Conservation (phyloP, 2,797 vertebrate species). For the Myotis planiceps region DNA sequence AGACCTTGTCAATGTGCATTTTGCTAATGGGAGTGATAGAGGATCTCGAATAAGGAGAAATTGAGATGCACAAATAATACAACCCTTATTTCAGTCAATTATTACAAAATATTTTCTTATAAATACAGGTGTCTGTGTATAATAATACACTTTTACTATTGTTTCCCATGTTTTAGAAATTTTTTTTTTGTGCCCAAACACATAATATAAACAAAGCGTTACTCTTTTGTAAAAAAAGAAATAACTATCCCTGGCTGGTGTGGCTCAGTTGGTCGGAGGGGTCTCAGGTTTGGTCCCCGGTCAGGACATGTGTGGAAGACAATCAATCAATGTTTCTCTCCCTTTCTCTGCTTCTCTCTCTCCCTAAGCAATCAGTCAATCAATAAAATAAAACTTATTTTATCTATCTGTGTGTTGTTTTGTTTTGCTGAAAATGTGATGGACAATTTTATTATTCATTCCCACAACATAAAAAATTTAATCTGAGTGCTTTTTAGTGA, state of each 20-base stretch:
- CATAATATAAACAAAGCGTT: background rate
- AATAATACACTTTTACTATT: background rate
- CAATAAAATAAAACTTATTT: background rate
- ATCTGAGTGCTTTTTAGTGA: background rate
- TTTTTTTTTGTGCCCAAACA: background rate
- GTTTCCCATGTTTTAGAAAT: background rate
- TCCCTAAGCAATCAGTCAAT: background rate
- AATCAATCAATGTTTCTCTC: background rate
- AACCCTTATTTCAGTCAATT: background rate
- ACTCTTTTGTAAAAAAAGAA: background rate
- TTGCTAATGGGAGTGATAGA: background rate
- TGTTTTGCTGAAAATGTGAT: background rate
- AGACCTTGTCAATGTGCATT: background rate
- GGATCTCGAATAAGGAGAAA: background rate
- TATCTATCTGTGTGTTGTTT: background rate
- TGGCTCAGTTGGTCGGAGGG: background rate
- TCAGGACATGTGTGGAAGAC: too few species aligned
- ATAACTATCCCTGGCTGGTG: background rate
- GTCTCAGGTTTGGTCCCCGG: background rate
- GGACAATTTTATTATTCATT: background rate
- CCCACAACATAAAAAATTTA: background rate
- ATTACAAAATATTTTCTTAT: background rate
- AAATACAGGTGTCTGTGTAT: background rate
- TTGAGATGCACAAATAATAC: background rate
- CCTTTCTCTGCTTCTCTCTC: background rate